Percentiles rank a stretch among this genome's conserved stretches.
Evolutionary conservation across 1,140 invertebrate genomes (phyloP).

Genomic region (Solenopsis invicta): DNA sequence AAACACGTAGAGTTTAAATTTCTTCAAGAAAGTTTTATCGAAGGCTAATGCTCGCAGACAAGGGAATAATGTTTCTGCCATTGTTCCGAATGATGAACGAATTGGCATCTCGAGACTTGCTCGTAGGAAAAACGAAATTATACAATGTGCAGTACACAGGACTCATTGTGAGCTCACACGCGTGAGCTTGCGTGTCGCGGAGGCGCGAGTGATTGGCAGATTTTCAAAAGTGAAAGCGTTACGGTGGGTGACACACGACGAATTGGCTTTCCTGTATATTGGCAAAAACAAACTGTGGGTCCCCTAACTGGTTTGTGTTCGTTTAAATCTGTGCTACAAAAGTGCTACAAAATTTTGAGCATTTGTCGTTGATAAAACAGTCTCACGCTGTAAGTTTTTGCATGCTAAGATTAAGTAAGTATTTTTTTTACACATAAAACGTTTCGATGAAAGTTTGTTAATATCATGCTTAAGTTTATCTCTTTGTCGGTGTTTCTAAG

Average conservation of each 20-base stretch:
- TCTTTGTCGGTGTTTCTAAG: neutral
- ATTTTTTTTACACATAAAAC: neutral
- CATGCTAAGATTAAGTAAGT: neutral
- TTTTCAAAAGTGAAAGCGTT: too few relatives aligned
- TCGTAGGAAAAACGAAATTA: neutral
- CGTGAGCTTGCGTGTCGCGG: too few relatives aligned
- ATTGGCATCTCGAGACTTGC: neutral
- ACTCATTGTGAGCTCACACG: too few relatives aligned
- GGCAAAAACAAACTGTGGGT: too few relatives aligned
- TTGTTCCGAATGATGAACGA: slow-evolving; percentile 3
- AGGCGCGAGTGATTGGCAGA: too few relatives aligned
- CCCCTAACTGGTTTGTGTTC: too few relatives aligned
- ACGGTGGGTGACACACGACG: too few relatives aligned
- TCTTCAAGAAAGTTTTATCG: neutral
- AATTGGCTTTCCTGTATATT: too few relatives aligned
- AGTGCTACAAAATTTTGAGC: neutral
- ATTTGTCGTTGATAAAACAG: slow-evolving; percentile 15
- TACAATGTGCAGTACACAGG: neutral
- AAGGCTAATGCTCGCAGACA: neutral
- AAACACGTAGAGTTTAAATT: neutral
- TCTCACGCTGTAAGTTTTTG: neutral
- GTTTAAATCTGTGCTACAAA: too few relatives aligned
- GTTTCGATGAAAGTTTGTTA: neutral
- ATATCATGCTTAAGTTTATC: neutral
- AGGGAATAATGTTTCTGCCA: neutral